Percentiles rank a stretch among this genome's conserved stretches.
Evolutionary conservation across 2,888 invertebrate genomes (phyloP).

Genomic region (Diarsia dahlii): DNA sequence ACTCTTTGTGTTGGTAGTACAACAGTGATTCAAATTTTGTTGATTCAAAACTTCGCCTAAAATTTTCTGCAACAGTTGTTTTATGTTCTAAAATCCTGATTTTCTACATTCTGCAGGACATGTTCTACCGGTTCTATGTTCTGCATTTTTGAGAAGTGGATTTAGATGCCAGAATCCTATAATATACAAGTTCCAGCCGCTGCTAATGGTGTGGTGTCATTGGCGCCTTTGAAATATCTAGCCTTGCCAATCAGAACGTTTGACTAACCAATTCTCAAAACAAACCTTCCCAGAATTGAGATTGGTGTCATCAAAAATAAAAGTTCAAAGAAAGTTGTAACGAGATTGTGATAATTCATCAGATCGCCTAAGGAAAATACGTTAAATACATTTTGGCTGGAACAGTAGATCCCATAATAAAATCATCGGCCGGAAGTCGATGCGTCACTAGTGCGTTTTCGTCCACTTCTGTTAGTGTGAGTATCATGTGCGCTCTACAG

Average conservation of each 20-base stretch:
- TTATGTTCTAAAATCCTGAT: constrained; percentile 33
- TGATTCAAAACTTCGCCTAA: background rate
- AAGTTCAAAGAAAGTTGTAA: constrained; percentile 64
- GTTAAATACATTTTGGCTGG: constrained; percentile 72
- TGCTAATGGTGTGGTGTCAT: constrained; percentile 7
- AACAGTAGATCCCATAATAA: constrained; percentile 88
- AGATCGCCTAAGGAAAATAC: constrained; percentile 64
- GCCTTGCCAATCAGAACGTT: constrained; percentile 45
- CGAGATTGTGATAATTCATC: constrained; percentile 60
- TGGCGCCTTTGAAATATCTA: constrained; percentile 37
- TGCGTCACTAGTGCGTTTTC: constrained; percentile 89
- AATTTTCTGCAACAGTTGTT: background rate
- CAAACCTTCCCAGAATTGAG: constrained; percentile 48
- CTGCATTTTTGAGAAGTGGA: constrained; percentile 33
- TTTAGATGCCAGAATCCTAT: constrained; percentile 9
- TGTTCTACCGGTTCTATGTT: constrained; percentile 24
- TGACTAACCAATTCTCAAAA: constrained; percentile 44
- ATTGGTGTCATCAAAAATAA: constrained; percentile 55
- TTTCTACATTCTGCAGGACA: constrained; percentile 27
- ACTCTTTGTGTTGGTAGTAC: background rate
- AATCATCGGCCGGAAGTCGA: constrained; percentile 89
- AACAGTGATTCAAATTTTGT: background rate
- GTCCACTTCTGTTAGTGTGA: constrained; percentile 85
- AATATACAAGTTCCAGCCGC: constrained; percentile 2
- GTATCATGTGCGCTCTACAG: constrained; percentile 73